Percentiles rank a stretch among this genome's conserved stretches.
These are phyloP conservation scores for Sula dactylatra DNA, from an alignment of 2,113 vertebrate species.

Conservation along the genomic window DNA sequence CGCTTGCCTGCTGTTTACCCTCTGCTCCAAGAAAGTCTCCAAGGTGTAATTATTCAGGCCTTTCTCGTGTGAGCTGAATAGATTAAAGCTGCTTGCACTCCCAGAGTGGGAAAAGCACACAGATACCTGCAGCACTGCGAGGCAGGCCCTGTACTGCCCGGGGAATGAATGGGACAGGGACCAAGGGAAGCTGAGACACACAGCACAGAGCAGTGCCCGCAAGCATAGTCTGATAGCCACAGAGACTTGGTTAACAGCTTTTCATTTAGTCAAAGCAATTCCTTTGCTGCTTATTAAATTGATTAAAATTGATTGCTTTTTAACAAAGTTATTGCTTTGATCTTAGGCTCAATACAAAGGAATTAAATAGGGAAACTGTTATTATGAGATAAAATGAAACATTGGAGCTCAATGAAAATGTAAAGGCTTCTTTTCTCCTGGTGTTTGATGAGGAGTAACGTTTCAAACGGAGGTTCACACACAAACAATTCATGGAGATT, in stretches of 20 bases:
- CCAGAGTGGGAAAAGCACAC: not conserved
- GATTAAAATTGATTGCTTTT: not conserved
- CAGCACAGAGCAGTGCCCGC: not conserved
- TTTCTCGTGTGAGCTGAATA: not conserved
- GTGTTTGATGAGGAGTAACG: not conserved
- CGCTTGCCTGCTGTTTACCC: not conserved
- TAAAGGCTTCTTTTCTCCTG: not conserved
- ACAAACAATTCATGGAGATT: not conserved
- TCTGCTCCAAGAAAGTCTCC: not conserved
- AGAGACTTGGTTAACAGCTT: not conserved
- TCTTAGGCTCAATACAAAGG: not conserved
- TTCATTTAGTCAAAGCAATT: not conserved
- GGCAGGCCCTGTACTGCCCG: not conserved
- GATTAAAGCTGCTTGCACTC: not conserved
- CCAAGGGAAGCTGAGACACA: not conserved
- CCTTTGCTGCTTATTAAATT: not conserved
- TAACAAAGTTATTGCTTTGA: not conserved
- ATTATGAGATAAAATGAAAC: not conserved
- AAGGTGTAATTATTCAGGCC: slow-evolving; percentile 34
- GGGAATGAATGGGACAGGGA: not conserved
- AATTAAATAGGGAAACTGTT: not conserved
- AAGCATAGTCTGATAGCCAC: not conserved
- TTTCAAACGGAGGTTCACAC: not conserved
- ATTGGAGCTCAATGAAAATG: not conserved
- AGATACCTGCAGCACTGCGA: rapidly evolving